Base-by-base conservation (phyloP, 2,888 invertebrate species). In the Andrena praecox region DNA sequence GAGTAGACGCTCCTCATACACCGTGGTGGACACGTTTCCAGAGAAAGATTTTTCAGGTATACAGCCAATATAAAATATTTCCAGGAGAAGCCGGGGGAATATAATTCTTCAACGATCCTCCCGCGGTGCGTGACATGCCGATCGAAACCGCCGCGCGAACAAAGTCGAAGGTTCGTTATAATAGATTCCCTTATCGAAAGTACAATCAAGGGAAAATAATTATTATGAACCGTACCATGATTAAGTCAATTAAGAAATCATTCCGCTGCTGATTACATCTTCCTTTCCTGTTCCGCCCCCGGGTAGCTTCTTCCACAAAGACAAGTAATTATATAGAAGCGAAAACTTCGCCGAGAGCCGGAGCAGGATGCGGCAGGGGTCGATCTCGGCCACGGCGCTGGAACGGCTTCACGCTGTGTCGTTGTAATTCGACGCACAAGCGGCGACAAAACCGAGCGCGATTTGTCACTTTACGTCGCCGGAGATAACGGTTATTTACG, bases 191-290 rank as follows among this genome's bases (percentile, higher is more conserved):
- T 63, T 74, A 78, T 75, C 83, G 52, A 10, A 20, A 48, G 64
- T 42, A 74, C 52, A 73, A 77, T 73, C 82, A 29, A 52, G 56
- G 73, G 71, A 79, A 79, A 78, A 82, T 85, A 82, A 85, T 85
- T 85, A 85, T 82, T 82, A 79, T 60, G 78, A 75, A 68, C 35
- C 82, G 70, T 27, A 67, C 78, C 80, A 73, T 80, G 86, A 85
- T 86, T 86, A 78, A 88, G 77, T 84, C 89, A 81, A 89, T 89
- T 89, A 87, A 80, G 82, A 77, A 85, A 88, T 88, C 84, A 80
- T 87, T 84, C 56, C 84, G 63, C 52, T 70, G 71, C 73, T 88
- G 84, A 87, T 87, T 89, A 87, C 76, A 86, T 81, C 85, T 81
- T 84, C 72, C 74, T 60, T 35, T n/a, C 59, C 8, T 33, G 60